Conservation (phyloP, 2,888 invertebrate species). For the Charanyca ferruginea region DNA sequence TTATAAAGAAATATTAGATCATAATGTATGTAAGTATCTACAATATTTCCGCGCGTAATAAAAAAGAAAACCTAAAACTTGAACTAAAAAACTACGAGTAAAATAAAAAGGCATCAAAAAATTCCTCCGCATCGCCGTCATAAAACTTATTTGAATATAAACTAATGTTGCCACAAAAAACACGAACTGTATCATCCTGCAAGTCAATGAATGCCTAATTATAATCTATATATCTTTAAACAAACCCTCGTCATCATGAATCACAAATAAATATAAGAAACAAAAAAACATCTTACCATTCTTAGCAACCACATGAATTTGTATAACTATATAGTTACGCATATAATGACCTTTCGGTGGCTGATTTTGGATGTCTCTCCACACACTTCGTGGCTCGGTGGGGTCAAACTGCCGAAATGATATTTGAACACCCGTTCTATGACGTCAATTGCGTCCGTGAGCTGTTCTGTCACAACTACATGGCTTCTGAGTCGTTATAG, state of each 20-base stretch:
- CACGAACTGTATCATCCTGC: neutral
- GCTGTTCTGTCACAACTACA: slow-evolving; percentile 63
- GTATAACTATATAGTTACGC: slow-evolving; percentile 7
- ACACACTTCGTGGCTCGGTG: slow-evolving; percentile 43
- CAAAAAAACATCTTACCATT: neutral
- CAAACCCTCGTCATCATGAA: neutral
- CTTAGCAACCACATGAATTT: neutral
- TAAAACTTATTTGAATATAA: slow-evolving; percentile 7
- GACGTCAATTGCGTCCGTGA: slow-evolving; percentile 75
- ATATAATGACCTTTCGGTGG: slow-evolving; percentile 32
- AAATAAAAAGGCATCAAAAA: no score
- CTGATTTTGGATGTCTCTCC: slow-evolving; percentile 53
- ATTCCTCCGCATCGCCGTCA: no score
- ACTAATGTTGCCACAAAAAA: neutral
- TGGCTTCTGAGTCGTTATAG: slow-evolving; percentile 44
- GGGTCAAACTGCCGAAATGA: slow-evolving; percentile 58
- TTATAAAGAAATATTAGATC: no score
- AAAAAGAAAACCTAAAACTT: no score
- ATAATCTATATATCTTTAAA: neutral
- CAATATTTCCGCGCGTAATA: no score
- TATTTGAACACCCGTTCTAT: slow-evolving; percentile 64
- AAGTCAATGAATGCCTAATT: no score
- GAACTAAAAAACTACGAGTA: no score
- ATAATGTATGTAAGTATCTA: no score
- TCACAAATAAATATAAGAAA: neutral